phyloP scores from a whole-genome alignment of 2,797 vertebrate genomes.

The Ciconia nigra region DNA sequence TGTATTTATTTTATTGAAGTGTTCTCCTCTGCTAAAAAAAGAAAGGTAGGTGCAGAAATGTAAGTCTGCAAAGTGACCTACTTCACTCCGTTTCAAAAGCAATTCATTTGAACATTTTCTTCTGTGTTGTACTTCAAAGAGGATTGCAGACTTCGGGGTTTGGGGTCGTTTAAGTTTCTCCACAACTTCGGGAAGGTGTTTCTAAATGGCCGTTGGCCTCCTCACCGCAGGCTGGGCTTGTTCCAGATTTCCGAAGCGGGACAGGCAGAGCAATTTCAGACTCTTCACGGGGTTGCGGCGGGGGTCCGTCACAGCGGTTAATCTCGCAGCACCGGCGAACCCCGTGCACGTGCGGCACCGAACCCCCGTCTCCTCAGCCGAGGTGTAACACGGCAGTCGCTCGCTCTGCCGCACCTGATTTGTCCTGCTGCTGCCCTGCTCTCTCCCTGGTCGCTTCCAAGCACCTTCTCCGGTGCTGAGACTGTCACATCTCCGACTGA shows the following conservation, averaged over 20 bases:
- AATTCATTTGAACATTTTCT: background rate
- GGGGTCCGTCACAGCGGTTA: fast-evolving
- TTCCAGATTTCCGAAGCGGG: background rate
- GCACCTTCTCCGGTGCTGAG: background rate
- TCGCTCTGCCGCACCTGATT: too few relatives aligned
- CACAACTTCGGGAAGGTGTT: background rate
- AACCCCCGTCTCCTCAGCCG: background rate
- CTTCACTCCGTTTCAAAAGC: background rate
- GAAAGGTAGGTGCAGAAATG: background rate
- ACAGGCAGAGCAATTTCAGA: background rate
- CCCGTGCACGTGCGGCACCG: fast-evolving
- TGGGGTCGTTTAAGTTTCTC: too few relatives aligned
- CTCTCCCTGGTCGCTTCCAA: background rate
- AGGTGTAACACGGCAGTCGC: fast-evolving
- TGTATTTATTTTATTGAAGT: background rate
- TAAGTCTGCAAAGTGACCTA: background rate
- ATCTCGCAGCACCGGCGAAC: fast-evolving
- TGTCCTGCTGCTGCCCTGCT: background rate
- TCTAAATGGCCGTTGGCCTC: background rate
- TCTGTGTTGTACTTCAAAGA: background rate
- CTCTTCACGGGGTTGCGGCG: background rate
- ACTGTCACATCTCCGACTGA: fast-evolving
- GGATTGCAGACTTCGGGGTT: background rate
- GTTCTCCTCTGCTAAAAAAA: background rate
- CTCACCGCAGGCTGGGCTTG: background rate